Conservation (phyloP, 1,140 invertebrate species). For the Drosophila nigrodunni region DNA sequence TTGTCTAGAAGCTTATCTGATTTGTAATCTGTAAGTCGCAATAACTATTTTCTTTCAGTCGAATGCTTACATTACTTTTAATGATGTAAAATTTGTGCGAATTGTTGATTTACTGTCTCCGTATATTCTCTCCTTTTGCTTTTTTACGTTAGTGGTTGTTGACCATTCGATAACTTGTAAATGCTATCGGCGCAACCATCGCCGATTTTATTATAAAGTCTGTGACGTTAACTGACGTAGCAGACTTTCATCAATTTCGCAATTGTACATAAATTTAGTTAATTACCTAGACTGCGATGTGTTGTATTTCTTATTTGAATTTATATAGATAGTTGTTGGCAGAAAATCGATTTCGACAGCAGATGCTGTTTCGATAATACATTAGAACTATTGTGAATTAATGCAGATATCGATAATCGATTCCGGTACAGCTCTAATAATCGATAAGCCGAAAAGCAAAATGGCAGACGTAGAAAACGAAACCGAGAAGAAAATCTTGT, state of each 20-base stretch:
- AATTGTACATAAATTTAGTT: too few species aligned
- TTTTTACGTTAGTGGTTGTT: constrained; percentile 22
- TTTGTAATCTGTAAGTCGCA: constrained; percentile 46
- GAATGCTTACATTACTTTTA: constrained; percentile 34
- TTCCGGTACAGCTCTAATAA: constrained; percentile 54
- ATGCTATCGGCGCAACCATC: constrained; percentile 4
- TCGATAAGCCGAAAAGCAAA: constrained; percentile 58
- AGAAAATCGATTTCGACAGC: constrained; percentile 11
- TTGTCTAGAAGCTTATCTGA: constrained; percentile 34
- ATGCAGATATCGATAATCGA: constrained; percentile 47
- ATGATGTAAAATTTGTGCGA: constrained; percentile 52
- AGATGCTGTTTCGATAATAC: constrained; percentile 8
- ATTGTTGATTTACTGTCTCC: constrained; percentile 38
- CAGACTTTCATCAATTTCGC: too few species aligned
- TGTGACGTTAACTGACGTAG: too few species aligned
- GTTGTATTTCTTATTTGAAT: constrained; percentile 9
- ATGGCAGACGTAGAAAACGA: constrained; percentile 59
- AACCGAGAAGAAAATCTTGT: constrained; percentile 72
- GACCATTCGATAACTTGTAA: constrained; percentile 22
- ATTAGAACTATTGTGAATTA: constrained; percentile 23
- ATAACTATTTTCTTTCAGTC: constrained; percentile 29
- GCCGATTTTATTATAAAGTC: background rate
- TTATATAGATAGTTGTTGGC: background rate
- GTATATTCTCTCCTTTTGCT: constrained; percentile 38
- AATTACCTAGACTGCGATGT: too few species aligned